Evolutionary conservation across 1,140 invertebrate species (phyloP).

Genomic region (Cherax destructor): DNA sequence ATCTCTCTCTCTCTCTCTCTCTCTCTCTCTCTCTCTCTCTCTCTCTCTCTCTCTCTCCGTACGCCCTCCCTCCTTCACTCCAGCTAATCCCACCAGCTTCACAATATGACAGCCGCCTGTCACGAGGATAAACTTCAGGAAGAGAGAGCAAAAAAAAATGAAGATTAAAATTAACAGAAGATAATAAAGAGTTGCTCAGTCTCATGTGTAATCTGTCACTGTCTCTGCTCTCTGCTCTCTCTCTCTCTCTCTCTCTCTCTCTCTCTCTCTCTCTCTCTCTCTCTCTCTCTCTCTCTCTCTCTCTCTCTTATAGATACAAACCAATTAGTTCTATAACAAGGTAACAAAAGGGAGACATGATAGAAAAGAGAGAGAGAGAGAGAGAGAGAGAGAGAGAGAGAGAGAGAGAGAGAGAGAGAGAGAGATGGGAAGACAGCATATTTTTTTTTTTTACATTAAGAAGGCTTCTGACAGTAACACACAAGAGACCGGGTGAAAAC

Average conservation of each 20-base stretch:
- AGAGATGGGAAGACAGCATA: too few species aligned
- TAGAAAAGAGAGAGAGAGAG: too few species aligned
- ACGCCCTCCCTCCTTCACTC: background rate
- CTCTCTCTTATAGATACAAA: too few species aligned
- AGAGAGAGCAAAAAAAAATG: background rate
- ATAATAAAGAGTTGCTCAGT: background rate
- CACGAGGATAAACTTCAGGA: background rate
- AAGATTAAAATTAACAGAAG: slow-evolving; percentile 9
- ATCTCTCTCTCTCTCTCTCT: too few species aligned
- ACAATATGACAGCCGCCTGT: background rate
- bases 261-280: background rate
- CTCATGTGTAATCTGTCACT: background rate
- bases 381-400: too few species aligned
- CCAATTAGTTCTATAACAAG: too few species aligned
- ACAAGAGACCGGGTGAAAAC: too few species aligned
- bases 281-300: background rate
- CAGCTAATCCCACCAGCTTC: background rate
- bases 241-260: background rate
- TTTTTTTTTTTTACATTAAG: too few species aligned
- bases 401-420: too few species aligned
- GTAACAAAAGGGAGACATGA: too few species aligned
- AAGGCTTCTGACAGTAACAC: too few species aligned
- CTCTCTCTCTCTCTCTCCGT: background rate
- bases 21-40: too few species aligned
- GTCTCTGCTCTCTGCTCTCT: background rate